Conservation (phyloP, 2,113 vertebrate genomes). For the Aspiorhynchus laticeps region DNA sequence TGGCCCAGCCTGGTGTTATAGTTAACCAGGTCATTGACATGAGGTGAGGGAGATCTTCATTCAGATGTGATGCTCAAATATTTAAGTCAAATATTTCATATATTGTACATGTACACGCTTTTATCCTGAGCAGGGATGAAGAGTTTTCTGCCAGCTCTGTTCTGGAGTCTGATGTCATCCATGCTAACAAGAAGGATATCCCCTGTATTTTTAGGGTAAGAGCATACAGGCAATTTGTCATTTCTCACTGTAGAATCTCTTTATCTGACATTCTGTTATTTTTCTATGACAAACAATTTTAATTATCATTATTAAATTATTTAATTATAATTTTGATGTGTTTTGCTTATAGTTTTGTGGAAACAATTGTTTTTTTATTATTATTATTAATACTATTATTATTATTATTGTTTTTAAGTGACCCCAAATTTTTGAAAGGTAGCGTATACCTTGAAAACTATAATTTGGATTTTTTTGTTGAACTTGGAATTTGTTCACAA, state of each 20-base stretch:
- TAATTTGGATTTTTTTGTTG: neutral
- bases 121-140: slow-evolving; percentile 84
- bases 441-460: neutral
- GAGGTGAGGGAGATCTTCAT: slow-evolving; percentile 79
- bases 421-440: neutral
- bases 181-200: slow-evolving; percentile 95
- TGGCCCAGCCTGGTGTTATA: slow-evolving; percentile 86
- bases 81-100: neutral
- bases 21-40: slow-evolving; percentile 98
- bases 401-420: no score
- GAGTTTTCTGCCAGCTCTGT: slow-evolving; percentile 99
- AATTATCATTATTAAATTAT: no score
- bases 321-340: neutral
- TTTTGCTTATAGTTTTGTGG: neutral
- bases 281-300: neutral
- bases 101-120: slow-evolving; percentile 23
- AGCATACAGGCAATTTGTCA: slow-evolving; percentile 30
- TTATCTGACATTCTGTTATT: neutral
- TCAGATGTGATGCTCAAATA: neutral
- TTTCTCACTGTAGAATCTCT: neutral
- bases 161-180: slow-evolving; percentile 97
- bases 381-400: no score
- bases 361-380: neutral
- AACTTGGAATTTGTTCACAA: neutral
- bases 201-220: slow-evolving; percentile 98